phyloP scores from a whole-genome alignment of 2,797 vertebrate species.

The Syncerus caffer region DNA sequence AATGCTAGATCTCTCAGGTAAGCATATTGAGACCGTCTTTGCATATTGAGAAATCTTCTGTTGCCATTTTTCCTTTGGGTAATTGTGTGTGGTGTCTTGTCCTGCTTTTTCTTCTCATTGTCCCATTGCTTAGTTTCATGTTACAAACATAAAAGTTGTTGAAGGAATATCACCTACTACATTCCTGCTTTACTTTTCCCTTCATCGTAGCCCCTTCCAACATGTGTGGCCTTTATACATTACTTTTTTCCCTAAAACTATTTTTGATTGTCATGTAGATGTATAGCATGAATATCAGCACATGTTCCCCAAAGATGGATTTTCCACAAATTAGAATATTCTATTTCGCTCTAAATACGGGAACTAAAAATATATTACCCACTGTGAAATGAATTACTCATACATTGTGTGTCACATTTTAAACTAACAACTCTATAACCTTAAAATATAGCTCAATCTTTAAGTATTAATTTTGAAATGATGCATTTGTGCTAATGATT shows the following conservation, averaged over 20 bases:
- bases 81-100: neutral
- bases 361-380: conserved; percentile 63
- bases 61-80: neutral
- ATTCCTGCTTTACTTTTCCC: neutral
- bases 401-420: conserved; percentile 61
- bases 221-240: neutral
- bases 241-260: neutral
- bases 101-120: neutral
- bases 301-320: conserved; percentile 23
- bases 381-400: conserved; percentile 72
- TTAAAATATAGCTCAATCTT: conserved; percentile 75
- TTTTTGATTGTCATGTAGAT: neutral
- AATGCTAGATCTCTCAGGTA: neutral
- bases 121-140: neutral
- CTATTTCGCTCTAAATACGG: conserved; percentile 64
- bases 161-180: conserved; percentile 4
- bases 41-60: neutral
- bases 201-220: neutral
- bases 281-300: neutral
- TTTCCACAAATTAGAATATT: conserved; percentile 68
- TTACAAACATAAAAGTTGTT: neutral
- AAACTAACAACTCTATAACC: conserved; percentile 71
- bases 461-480: conserved; percentile 79
- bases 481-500: conserved; percentile 79
- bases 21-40: neutral